A percentile compares a stretch with the other conserved stretches of the same genome.
phyloP scores from a whole-genome alignment of 2,113 vertebrate species.

The Chaetops frenatus region DNA sequence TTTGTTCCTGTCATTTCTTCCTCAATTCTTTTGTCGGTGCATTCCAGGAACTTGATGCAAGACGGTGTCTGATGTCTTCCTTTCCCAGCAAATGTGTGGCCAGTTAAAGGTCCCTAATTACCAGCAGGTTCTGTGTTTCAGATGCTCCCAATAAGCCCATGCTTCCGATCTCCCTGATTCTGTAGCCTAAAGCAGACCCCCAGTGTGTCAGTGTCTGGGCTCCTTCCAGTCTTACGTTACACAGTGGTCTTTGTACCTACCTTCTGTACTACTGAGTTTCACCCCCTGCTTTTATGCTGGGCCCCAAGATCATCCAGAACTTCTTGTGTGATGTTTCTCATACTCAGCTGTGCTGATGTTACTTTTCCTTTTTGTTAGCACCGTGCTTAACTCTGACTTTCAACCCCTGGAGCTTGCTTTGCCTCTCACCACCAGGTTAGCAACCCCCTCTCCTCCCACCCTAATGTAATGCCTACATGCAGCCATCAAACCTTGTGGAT shows the following conservation, averaged over 20 bases:
- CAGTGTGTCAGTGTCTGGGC: not conserved
- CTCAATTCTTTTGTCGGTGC: rapidly evolving
- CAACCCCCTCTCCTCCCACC: not conserved
- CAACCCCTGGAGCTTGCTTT: not conserved
- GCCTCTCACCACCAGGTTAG: not conserved
- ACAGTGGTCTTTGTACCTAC: not conserved
- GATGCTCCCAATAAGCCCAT: constrained; percentile 44
- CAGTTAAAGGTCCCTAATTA: constrained; percentile 52
- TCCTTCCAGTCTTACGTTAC: constrained; percentile 12
- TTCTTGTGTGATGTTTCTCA: not conserved
- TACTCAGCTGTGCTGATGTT: not conserved
- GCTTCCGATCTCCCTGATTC: constrained; percentile 20
- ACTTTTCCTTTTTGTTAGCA: not conserved
- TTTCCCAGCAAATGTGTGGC: constrained; percentile 31
- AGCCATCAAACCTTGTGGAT: not conserved
- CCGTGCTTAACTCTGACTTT: not conserved
- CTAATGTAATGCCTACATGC: rapidly evolving
- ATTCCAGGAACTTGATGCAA: constrained; percentile 27
- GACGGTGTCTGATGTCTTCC: constrained; percentile 6
- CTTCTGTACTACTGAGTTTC: not conserved
- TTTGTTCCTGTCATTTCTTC: not conserved
- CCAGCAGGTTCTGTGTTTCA: constrained; percentile 25
- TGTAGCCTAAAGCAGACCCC: constrained; percentile 42
- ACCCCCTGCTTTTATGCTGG: not conserved
- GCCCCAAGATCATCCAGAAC: not conserved